Conservation (phyloP, 1,140 invertebrate species). For the Zophobas morio region DNA sequence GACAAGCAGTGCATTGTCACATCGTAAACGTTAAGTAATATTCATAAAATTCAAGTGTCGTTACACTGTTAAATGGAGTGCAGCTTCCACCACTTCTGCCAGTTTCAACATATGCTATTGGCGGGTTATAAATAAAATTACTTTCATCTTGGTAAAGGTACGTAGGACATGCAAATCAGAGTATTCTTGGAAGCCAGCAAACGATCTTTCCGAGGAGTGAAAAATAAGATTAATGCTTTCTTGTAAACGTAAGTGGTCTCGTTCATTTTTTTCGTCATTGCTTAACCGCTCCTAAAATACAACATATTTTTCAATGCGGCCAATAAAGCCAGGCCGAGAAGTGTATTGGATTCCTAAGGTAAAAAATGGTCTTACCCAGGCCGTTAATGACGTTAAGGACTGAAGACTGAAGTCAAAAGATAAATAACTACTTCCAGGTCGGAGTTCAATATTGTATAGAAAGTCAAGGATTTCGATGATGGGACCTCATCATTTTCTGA, state of each 20-base stretch:
- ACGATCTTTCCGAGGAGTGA: background rate
- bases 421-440: slow-evolving; percentile 40
- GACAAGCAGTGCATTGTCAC: too few species aligned
- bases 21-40: too few species aligned
- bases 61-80: too few species aligned
- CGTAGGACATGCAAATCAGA: slow-evolving; percentile 2
- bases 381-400: slow-evolving; percentile 27
- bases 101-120: too few species aligned
- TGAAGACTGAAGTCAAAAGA: slow-evolving; percentile 24
- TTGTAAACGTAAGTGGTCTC: background rate
- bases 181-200: background rate
- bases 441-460: slow-evolving; percentile 25
- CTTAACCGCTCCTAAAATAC: slow-evolving; percentile 12
- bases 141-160: too few species aligned
- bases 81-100: too few species aligned
- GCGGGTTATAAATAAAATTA: too few species aligned
- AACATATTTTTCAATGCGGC: slow-evolving; percentile 27
- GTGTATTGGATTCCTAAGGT: slow-evolving; percentile 31
- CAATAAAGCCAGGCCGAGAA: slow-evolving; percentile 16
- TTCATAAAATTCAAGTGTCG: too few species aligned
- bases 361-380: slow-evolving; percentile 33
- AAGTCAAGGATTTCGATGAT: slow-evolving; percentile 25
- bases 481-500: slow-evolving; percentile 25
- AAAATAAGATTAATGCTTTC: slow-evolving; percentile 10
- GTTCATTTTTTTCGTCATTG: slow-evolving; percentile 21